A percentile compares a stretch with the other conserved stretches of the same genome.
These are phyloP conservation scores for Heliconius aoede DNA, from an alignment of 2,888 invertebrate species.

Conservation along the genomic window DNA sequence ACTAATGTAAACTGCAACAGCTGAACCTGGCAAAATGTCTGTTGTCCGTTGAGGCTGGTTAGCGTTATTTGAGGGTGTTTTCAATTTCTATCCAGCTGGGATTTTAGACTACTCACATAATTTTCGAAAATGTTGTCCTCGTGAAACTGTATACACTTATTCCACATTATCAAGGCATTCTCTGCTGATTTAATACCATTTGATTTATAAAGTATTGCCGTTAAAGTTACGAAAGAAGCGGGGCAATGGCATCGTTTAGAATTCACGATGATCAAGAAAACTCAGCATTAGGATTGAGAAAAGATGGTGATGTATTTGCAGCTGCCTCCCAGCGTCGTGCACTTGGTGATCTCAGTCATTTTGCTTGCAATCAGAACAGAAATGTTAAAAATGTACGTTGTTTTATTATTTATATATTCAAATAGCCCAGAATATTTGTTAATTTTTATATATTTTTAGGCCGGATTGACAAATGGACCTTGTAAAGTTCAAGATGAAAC, in stretches of 20 bases:
- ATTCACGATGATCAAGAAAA: conserved; percentile 92
- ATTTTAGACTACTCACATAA: conserved; percentile 62
- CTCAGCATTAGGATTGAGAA: conserved; percentile 79
- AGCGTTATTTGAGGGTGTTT: conserved; percentile 71
- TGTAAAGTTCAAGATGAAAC: conserved; percentile 79
- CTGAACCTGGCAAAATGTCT: conserved; percentile 77
- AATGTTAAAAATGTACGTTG: conserved; percentile 82
- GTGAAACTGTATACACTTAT: conserved; percentile 52
- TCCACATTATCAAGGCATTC: conserved; percentile 60
- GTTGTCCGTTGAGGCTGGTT: conserved; percentile 77
- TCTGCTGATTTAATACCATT: conserved; percentile 57
- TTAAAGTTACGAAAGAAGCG: conserved; percentile 72
- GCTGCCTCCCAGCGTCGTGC: conserved; percentile 85
- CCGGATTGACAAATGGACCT: conserved; percentile 75
- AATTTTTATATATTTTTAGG: conserved; percentile 55
- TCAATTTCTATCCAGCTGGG: conserved; percentile 55
- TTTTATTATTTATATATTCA: conserved; percentile 35
- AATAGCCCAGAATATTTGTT: not conserved
- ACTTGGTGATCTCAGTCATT: conserved; percentile 85
- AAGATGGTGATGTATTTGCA: conserved; percentile 78
- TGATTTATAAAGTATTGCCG: conserved; percentile 56
- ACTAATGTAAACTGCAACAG: conserved; percentile 75
- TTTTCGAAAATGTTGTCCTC: conserved; percentile 66
- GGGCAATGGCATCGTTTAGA: conserved; percentile 88
- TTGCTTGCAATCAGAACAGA: conserved; percentile 81